A percentile compares a stretch with the other conserved stretches of the same genome.
These are phyloP conservation scores for Steromphala cineraria DNA, from an alignment of 2,888 invertebrate species.

Conservation along the genomic window DNA sequence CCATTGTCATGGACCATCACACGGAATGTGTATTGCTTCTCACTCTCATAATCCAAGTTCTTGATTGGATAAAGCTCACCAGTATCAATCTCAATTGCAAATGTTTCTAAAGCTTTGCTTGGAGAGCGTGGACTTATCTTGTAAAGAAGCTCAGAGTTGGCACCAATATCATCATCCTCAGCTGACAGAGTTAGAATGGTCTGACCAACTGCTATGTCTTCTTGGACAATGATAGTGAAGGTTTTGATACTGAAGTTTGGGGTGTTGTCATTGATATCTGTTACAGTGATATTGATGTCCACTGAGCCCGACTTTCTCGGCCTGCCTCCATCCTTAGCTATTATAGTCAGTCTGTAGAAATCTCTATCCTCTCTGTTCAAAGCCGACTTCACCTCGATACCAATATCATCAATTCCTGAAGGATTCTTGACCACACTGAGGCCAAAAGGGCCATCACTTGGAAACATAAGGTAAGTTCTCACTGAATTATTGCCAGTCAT, in stretches of 20 bases:
- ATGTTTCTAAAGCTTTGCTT: constrained; percentile 51
- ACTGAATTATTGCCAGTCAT: constrained; percentile 58
- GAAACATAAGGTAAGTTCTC: constrained; percentile 54
- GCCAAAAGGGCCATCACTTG: constrained; percentile 57
- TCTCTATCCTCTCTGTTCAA: constrained; percentile 62
- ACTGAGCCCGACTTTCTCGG: constrained; percentile 59
- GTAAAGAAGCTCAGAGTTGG: constrained; percentile 81
- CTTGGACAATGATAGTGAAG: constrained; percentile 56
- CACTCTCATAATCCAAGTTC: constrained; percentile 89
- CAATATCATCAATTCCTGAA: constrained; percentile 58
- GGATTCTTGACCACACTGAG: constrained; percentile 49
- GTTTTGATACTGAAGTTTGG: constrained; percentile 53
- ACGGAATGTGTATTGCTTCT: constrained; percentile 83
- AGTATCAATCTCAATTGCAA: constrained; percentile 86
- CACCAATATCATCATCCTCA: constrained; percentile 88
- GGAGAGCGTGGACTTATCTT: constrained; percentile 65
- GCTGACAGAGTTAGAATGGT: constrained; percentile 81
- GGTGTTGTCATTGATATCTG: constrained; percentile 64
- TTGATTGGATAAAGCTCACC: constrained; percentile 88
- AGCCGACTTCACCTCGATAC: constrained; percentile 57
- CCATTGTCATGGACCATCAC: constrained; percentile 74
- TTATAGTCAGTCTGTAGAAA: constrained; percentile 59
- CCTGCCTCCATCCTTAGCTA: constrained; percentile 64
- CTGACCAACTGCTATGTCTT: constrained; percentile 51
- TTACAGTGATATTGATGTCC: constrained; percentile 62